Conservation (phyloP, 2,113 vertebrate species). For the Symphodus melops region DNA sequence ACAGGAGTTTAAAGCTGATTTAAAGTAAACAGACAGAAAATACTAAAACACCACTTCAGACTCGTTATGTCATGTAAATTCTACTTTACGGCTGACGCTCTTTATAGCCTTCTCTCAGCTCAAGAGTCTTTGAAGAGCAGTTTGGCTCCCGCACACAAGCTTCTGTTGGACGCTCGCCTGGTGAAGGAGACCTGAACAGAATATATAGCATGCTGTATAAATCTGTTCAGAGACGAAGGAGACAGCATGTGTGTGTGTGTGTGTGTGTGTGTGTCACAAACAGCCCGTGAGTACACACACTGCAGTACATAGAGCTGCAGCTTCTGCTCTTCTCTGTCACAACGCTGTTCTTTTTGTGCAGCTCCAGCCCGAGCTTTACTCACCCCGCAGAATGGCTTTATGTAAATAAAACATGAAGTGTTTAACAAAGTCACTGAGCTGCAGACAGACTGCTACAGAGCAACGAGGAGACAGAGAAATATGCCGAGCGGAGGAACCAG, state of each 20-base stretch:
- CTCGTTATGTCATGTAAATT: constrained; percentile 20
- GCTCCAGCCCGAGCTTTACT: neutral
- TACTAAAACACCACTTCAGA: neutral
- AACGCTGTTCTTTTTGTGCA: neutral
- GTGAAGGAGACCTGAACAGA: constrained; percentile 32
- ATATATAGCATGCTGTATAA: constrained; percentile 42
- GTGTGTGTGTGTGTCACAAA: neutral
- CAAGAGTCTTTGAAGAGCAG: constrained; percentile 14
- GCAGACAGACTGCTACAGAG: constrained; percentile 3
- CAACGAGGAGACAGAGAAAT: neutral
- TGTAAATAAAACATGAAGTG: constrained; percentile 38
- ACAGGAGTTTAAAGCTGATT: constrained; percentile 5
- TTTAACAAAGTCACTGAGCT: constrained; percentile 20
- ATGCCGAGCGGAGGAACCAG: neutral
- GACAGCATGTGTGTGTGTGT: neutral
- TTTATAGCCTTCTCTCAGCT: constrained; percentile 7
- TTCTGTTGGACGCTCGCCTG: constrained; percentile 35
- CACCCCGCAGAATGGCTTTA: constrained; percentile 1
- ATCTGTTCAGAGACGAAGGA: constrained; percentile 36
- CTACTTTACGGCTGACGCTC: constrained; percentile 8
- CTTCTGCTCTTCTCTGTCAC: constrained; percentile 2
- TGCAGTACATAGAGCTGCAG: constrained; percentile 23
- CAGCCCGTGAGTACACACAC: constrained; percentile 12
- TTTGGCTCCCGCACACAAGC: constrained; percentile 10
- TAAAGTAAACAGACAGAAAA: constrained; percentile 2